Base-by-base conservation (phyloP, 2,888 invertebrate species). In the Cacoxenus indagator region DNA sequence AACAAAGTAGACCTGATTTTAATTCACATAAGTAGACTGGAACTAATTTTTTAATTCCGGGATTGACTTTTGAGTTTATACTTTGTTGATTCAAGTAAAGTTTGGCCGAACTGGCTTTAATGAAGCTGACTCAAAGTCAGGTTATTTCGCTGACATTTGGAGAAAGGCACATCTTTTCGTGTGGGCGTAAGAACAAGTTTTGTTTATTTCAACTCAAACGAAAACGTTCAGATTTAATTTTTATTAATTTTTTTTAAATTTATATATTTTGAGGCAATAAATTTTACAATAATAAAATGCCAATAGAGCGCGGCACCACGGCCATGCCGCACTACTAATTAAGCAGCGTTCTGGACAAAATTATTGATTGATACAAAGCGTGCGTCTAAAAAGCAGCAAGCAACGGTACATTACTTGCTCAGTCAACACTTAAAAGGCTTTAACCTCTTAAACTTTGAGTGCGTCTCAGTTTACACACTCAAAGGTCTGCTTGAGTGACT, bases 381-480 rank as follows among this genome's bases (percentile, higher is more conserved):
- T 11, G 37, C 37, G 37, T 5, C 5, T 22, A 1, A 51, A 9
- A 5, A 51, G 51, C 9, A 51, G 22, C 6, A 17, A 51, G 9
- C 51, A 51, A 19, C 24, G 9, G 37, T 8, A 2, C 37, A 4
- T 37, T 11, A 37, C 37, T 37, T 14, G 14, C 19, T n/a, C 29
- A 29, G 57, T 29, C 8, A 17, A 57, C 57, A 57, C 57, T 57
- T 57, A 57, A 57, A 57, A 57, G 57, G 61, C 61, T 61, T 61
- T 61, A 62, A 62, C 61, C 61, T 62, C 45, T 62, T 9, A 43
- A 59, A 51, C 51, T 59, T 19, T 43, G 6, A 22, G 22, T 61
- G 22, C 43, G 59, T 19, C 37, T 59, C n/a, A 59, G 9, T 8
- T 59, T 31, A 24, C 37, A 59, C 59, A 59, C 22, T 51, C 22